Evolutionary conservation across 2,888 invertebrate genomes (phyloP).

Genomic region (Amiota minor): DNA sequence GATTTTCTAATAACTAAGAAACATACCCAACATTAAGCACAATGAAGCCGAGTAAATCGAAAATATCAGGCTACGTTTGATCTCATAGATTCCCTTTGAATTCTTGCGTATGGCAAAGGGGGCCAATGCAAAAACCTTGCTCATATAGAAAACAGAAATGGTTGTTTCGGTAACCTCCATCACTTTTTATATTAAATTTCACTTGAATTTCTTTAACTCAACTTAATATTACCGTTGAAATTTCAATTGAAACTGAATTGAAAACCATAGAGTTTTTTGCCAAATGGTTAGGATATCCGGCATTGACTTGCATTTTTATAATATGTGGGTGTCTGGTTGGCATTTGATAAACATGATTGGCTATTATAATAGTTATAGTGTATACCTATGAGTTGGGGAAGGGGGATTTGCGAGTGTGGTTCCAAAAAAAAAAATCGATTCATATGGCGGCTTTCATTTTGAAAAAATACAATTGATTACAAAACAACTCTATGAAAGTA

Average conservation of each 20-base stretch:
- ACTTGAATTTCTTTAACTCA: background rate
- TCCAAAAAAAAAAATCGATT: no score
- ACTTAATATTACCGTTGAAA: background rate
- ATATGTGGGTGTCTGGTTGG: no score
- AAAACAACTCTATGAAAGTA: no score
- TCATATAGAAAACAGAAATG: conserved; percentile 69
- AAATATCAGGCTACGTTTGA: conserved; percentile 66
- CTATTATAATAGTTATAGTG: background rate
- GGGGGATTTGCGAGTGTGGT: background rate
- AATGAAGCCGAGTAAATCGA: conserved; percentile 65
- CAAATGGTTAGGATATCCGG: no score
- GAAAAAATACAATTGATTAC: no score
- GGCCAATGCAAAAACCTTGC: conserved; percentile 69
- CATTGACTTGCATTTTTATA: no score
- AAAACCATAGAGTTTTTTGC: background rate
- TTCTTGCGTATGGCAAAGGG: conserved; percentile 66
- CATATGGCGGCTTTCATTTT: no score
- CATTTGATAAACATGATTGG: background rate
- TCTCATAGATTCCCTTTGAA: conserved; percentile 61
- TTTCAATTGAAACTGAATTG: conserved; percentile 7
- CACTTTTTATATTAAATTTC: background rate
- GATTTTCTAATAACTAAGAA: background rate
- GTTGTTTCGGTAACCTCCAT: conserved; percentile 71
- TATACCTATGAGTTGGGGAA: no score
- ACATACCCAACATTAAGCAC: conserved; percentile 66